Base-by-base conservation (phyloP, 1,140 invertebrate species). In the Cepaea nemoralis region DNA sequence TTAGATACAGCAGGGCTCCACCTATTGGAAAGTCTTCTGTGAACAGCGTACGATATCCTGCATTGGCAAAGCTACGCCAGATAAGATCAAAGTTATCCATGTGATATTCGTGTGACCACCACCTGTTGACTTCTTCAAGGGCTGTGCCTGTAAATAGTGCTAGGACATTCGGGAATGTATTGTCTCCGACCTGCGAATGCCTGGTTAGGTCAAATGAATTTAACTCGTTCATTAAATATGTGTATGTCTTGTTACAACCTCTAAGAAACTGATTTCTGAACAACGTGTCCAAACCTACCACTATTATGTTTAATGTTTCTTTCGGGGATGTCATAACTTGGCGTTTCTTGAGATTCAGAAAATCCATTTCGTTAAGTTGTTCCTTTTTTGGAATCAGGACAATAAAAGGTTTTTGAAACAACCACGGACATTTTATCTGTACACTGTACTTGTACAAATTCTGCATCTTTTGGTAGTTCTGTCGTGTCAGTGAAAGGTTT, bases 1-100 rank as follows among this genome's bases (percentile, higher is more conserved):
- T n/a, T n/a, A n/a, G n/a, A n/a, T n/a, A n/a, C n/a, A n/a, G n/a
- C n/a, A n/a, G n/a, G n/a, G n/a, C n/a, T n/a, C n/a, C n/a, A n/a
- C n/a, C n/a, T n/a, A n/a, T n/a, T n/a, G n/a, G n/a, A 67, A n/a
- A 67, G 27, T 67, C 63, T 67, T 67, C 63, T 12, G 63, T 10
- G 63, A 16, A 67, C 14, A 67, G 63, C 22, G 63, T 67, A 10
- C 63, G 63, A 27, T 67, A 67, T 10, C 63, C 63, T n/a, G 63
- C 63, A 10, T 67, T 67, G 22, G 22, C 63, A 67, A 16, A 67
- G 27, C 33, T 27, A n/a, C 33, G 22, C 63, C 63, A 67, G 33
- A 67, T 12, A 27, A 67, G 27, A 67, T 67, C 27, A 67, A 67
- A 16, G 10, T 12, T 10, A 67, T 67, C 63, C 12, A 31, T 27